A percentile compares a stretch with the other conserved stretches of the same genome.
phyloP scores from a whole-genome alignment of 2,888 invertebrate genomes.

The Drosophila stalkeri region DNA sequence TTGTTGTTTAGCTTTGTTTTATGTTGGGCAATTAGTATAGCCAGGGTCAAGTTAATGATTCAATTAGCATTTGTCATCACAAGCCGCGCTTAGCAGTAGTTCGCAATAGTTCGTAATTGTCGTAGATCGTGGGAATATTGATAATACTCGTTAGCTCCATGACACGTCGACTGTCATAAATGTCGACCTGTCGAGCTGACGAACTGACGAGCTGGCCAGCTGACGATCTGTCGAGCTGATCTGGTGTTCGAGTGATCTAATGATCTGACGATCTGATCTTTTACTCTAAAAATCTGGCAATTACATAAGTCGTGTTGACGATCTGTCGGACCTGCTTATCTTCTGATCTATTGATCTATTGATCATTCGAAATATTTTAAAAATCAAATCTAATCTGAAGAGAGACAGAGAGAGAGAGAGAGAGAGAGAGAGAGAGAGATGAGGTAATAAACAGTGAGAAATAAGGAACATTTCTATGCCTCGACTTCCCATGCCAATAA shows the following conservation, averaged over 20 bases:
- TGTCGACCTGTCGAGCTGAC: not conserved
- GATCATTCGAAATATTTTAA: constrained; percentile 20
- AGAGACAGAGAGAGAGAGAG: not conserved
- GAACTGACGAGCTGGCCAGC: not conserved
- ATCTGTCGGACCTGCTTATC: not conserved
- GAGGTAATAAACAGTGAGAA: not conserved
- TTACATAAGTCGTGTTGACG: not conserved
- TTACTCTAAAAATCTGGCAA: not conserved
- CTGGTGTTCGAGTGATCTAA: not conserved
- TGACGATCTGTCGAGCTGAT: not conserved
- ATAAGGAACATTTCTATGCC: not conserved
- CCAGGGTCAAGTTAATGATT: constrained; percentile 76
- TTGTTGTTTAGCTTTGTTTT: constrained; percentile 47
- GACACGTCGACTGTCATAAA: constrained; percentile 34
- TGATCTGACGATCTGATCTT: not conserved
- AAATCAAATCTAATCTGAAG: constrained; percentile 19
- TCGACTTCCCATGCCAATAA: not conserved
- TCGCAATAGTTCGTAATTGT: constrained; percentile 61
- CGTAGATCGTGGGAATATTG: constrained; percentile 75
- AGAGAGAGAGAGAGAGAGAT: not conserved
- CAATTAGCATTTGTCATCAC: constrained; percentile 77
- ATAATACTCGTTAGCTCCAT: constrained; percentile 50
- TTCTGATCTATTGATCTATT: not conserved
- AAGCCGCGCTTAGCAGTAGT: constrained; percentile 21
- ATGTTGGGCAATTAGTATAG: constrained; percentile 71